These are phyloP conservation scores for Rissa tridactyla DNA, from an alignment of 2,113 vertebrate genomes.

Conservation along the genomic window DNA sequence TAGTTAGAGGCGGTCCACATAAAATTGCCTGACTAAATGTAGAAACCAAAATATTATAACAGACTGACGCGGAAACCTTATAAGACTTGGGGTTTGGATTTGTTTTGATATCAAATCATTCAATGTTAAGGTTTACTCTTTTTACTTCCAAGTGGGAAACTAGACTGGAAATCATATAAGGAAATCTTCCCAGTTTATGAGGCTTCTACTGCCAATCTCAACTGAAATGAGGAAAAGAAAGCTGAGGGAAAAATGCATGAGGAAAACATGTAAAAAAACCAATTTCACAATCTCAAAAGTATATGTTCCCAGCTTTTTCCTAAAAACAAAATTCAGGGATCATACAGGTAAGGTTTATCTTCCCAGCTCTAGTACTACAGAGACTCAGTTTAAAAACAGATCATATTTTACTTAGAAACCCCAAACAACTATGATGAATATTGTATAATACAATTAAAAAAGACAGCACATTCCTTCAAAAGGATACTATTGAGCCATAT, in stretches of 20 bases:
- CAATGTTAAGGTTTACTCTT: background rate
- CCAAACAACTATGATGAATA: background rate
- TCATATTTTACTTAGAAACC: background rate
- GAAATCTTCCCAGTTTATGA: background rate
- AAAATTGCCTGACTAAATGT: background rate
- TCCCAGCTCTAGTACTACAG: background rate
- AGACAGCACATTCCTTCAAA: background rate
- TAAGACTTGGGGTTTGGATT: background rate
- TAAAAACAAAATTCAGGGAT: background rate
- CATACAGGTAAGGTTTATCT: background rate
- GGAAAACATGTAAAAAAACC: background rate
- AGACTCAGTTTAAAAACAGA: background rate
- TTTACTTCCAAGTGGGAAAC: background rate
- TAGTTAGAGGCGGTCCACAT: background rate
- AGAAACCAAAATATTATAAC: background rate
- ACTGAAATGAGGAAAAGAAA: background rate
- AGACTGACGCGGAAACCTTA: background rate
- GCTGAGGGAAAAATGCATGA: background rate
- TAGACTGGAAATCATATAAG: background rate
- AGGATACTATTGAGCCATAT: background rate
- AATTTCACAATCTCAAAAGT: background rate
- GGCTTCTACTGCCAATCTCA: background rate
- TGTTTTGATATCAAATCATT: background rate
- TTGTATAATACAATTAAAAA: background rate
- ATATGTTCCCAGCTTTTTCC: background rate